These are phyloP conservation scores for Ceratina japonica DNA, from an alignment of 1,140 invertebrate species.

Conservation along the genomic window DNA sequence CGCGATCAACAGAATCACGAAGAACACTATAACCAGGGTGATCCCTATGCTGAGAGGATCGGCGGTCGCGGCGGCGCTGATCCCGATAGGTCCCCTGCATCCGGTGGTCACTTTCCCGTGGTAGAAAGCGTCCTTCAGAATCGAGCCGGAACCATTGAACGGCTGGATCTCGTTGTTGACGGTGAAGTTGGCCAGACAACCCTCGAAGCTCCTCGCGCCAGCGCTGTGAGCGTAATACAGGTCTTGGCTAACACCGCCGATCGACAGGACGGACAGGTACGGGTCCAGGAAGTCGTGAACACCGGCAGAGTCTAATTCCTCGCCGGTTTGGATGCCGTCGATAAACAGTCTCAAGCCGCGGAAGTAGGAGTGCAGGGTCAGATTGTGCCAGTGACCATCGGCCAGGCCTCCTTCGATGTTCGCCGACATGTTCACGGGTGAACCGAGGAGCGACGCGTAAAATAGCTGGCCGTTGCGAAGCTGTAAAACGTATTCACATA, in stretches of 20 bases:
- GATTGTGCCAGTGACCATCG: conserved; percentile 93
- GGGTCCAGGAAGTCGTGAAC: conserved; percentile 96
- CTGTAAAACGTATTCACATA: conserved; percentile 66
- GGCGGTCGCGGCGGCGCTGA: conserved; percentile 87
- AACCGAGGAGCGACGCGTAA: conserved; percentile 88
- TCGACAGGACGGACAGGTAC: conserved; percentile 88
- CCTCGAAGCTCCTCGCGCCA: conserved; percentile 85
- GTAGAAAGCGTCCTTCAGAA: conserved; percentile 85
- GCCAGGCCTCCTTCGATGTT: conserved; percentile 80
- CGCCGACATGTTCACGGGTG: conserved; percentile 90
- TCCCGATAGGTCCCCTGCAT: conserved; percentile 85
- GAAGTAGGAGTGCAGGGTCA: conserved; percentile 86
- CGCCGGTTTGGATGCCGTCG: conserved; percentile 86
- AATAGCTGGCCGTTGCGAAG: conserved; percentile 84
- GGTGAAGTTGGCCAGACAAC: conserved; percentile 93
- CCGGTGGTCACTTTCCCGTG: conserved; percentile 86
- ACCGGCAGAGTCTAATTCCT: conserved; percentile 90
- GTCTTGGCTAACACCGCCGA: conserved; percentile 85
- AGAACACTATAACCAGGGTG: conserved; percentile 96
- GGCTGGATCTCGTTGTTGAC: conserved; percentile 94
- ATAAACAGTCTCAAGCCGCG: conserved; percentile 85
- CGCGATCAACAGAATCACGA: conserved; percentile 92
- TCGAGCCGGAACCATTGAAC: conserved; percentile 90
- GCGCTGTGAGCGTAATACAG: conserved; percentile 80
- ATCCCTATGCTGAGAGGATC: conserved; percentile 94